Base-by-base conservation (phyloP, 2,888 invertebrate genomes). In the Mesoligia furuncula region DNA sequence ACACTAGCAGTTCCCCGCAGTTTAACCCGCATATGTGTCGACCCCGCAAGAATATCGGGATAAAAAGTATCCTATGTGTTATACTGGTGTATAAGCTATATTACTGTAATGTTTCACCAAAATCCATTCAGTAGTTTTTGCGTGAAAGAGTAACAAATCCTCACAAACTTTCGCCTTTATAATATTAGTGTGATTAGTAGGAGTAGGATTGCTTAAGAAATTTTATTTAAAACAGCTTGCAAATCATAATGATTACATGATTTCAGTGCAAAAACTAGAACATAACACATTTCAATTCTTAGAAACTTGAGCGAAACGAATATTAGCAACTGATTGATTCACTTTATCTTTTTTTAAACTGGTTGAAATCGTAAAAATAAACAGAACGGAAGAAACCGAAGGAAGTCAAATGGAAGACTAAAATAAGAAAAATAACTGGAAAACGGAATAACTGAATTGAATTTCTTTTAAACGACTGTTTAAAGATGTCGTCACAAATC, bases 341-440 rank as follows among this genome's bases (percentile, higher is more conserved):
- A 13, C 17, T 81, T 66, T 1, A 17, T 15, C 7, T 31, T 61
- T 66, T 57, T 59, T 51, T 9, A 24, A 59, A 75, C 59, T 66
- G 2, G 17, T 15, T 67, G 42, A 45, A 54, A 54, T 80, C 51
- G 13, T 77, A 39, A 61, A 59, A 66, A 36, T 8, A 9, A 66
- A 67, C 13, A 31, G n/a, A 65, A 67, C 36, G 51, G 59, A 75
- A 62, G 66, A 39, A 75, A 36, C 20, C 15, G 8, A 39, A 81
- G 45, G 75, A 75, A 66, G 67, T 66, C 42, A 54, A 79, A 81
- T 20, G 27, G 24, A 45, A 65, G 17, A 48, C 31, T n/a, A n/a
- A 74, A 42, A 42, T 36, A 57, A 20, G 3, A 78, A 78, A 42
- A 62, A 42, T 36, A 7, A 66, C 15, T 24, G 27, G 20, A 20